These are phyloP conservation scores for Tridacna gigas DNA, from an alignment of 2,888 invertebrate species.

Conservation along the genomic window DNA sequence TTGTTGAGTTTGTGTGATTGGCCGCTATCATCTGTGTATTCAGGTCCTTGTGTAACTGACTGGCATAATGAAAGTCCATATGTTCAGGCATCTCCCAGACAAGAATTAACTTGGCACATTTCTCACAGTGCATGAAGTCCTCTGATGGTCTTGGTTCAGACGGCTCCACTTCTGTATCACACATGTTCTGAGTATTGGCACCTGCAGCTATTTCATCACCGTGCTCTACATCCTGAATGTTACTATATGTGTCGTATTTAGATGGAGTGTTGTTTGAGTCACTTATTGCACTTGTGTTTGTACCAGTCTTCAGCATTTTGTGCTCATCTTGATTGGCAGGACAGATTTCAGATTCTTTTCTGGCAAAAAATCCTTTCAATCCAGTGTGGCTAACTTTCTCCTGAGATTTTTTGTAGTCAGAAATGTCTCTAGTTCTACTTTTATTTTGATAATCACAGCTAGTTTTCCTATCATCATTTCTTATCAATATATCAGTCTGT, in stretches of 20 bases:
- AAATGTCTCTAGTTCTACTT: not conserved
- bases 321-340: too few relatives aligned
- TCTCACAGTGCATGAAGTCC: constrained; percentile 86
- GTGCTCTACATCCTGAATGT: too few relatives aligned
- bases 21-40: constrained; percentile 21
- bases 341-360: not conserved
- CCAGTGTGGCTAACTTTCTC: not conserved
- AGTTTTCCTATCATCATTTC: too few relatives aligned
- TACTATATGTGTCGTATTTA: too few relatives aligned
- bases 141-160: constrained; percentile 20
- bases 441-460: not conserved
- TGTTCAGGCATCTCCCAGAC: constrained; percentile 90
- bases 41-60: constrained; percentile 87
- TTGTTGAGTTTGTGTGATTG: constrained; percentile 12
- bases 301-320: too few relatives aligned
- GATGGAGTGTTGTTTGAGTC: too few relatives aligned
- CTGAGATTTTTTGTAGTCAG: not conserved
- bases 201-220: not conserved
- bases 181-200: not conserved
- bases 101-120: constrained; percentile 89
- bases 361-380: constrained; percentile 16
- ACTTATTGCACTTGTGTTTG: too few relatives aligned
- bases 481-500: too few relatives aligned
- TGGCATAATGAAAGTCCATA: constrained; percentile 93
- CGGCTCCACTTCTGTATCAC: not conserved